These are phyloP conservation scores for Bombyx mandarina DNA, from an alignment of 1,140 invertebrate species.

Conservation along the genomic window DNA sequence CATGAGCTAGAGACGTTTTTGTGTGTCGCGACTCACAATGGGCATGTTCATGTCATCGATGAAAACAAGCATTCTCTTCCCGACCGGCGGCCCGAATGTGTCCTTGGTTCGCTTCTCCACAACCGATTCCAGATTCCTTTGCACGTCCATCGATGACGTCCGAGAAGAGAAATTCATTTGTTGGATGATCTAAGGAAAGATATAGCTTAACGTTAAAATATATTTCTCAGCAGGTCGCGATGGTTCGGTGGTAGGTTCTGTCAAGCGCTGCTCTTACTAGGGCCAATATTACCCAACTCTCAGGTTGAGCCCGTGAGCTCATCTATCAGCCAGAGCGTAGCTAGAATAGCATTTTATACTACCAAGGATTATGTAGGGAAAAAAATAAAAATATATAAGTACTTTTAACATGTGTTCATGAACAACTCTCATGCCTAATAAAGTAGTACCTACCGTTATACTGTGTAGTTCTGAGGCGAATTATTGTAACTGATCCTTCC, in stretches of 20 bases:
- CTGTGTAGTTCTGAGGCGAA: too few relatives aligned
- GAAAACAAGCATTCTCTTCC: constrained; percentile 89
- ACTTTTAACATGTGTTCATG: neutral
- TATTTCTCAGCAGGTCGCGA: too few relatives aligned
- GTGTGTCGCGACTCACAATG: constrained; percentile 71
- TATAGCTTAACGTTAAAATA: too few relatives aligned
- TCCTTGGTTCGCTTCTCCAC: constrained; percentile 92
- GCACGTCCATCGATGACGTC: constrained; percentile 90
- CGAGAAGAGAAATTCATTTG: constrained; percentile 92
- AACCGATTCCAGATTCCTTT: constrained; percentile 86
- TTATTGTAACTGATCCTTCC: too few relatives aligned
- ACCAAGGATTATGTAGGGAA: too few relatives aligned
- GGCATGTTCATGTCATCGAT: constrained; percentile 97
- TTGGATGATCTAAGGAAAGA: constrained; percentile 71
- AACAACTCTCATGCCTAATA: too few relatives aligned
- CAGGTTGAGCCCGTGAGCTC: neutral
- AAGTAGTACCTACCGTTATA: too few relatives aligned
- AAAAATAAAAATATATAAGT: neutral
- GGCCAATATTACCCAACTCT: neutral
- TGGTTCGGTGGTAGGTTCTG: too few relatives aligned
- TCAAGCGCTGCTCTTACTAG: too few relatives aligned
- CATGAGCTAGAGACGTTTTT: too few relatives aligned
- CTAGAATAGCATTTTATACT: too few relatives aligned
- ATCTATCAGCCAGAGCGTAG: neutral
- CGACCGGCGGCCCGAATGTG: constrained; percentile 87